Evolutionary conservation across 2,797 vertebrate genomes (phyloP), one percentile per base, ranked within the genome.

Genomic region (Ctenochaetus hawaiiensis): DNA sequence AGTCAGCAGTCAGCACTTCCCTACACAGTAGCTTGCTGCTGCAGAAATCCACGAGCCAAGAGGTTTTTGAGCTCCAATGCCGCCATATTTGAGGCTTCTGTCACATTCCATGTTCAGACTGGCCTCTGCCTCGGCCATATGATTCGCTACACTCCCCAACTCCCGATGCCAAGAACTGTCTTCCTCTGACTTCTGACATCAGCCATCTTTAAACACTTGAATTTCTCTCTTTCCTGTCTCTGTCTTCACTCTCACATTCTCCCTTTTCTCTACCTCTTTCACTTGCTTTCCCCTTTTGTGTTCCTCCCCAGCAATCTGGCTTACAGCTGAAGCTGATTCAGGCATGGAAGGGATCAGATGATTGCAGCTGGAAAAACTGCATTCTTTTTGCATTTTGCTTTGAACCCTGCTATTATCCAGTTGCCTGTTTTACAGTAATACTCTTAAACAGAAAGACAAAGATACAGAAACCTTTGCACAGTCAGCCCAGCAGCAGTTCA

Each of bases 241-340:
- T 84, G 79, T 80, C 69, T 74, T 85, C 63, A 80, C 61, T 81
- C 84, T 87, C 80, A 61, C 71, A 45, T 79, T 84, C 64, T 80
- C 66, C 68, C 48, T 79, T 77, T 75, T 53, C 53, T 37, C 67
- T 82, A 30, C 81, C 49, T 65, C 67, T 85, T 86, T 87, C 78
- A 73, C 80, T 89, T 82, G 75, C 85, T 71, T 87, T 79, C 72
- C 70, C 82, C 84, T 71, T 87, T 85, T 89, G 81, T 90, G 79
- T 84, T 83, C 78, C 85, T 88, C 79, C 76, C 88, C 85, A 87
- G 84, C 73, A 67, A 93, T 91, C 88, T 91, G 91, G 89, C 89
- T 93, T 93, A 91, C 91, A 93, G 91, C 87, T 88, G 88, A 93
- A 85, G 85, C 89, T 77, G 86, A 94, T 94, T 94, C 92, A 88